These are phyloP conservation scores for Phlogophora meticulosa DNA, from an alignment of 2,888 invertebrate genomes.

Conservation along the genomic window DNA sequence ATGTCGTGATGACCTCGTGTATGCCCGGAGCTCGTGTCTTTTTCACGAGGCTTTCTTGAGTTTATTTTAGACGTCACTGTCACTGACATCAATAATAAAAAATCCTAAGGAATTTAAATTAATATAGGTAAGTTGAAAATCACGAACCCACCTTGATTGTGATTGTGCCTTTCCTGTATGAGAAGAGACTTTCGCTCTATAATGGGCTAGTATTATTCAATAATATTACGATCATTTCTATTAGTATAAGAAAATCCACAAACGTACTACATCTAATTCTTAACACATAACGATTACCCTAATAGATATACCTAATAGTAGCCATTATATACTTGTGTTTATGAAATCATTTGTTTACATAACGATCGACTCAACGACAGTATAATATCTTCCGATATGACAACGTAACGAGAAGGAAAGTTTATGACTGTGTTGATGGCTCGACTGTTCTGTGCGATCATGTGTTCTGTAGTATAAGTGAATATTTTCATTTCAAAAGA, in stretches of 20 bases:
- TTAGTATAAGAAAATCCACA: background rate
- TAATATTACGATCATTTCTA: background rate
- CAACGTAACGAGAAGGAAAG: constrained; percentile 56
- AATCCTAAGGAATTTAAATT: too few relatives aligned
- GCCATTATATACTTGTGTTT: constrained; percentile 23
- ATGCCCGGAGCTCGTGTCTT: too few relatives aligned
- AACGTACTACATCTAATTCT: background rate
- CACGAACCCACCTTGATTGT: too few relatives aligned
- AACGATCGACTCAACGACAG: constrained; percentile 50
- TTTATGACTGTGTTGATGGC: constrained; percentile 38
- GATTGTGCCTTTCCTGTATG: too few relatives aligned
- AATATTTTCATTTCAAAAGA: too few relatives aligned
- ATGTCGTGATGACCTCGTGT: too few relatives aligned
- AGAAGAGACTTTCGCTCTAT: too few relatives aligned
- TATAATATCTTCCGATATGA: constrained; percentile 61
- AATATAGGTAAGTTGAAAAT: too few relatives aligned
- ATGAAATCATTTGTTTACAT: constrained; percentile 50
- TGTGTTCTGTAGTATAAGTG: background rate
- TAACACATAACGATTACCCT: constrained; percentile 1
- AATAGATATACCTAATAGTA: background rate
- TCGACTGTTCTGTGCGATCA: background rate
- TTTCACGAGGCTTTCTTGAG: too few relatives aligned
- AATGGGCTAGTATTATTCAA: too few relatives aligned
- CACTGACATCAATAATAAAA: too few relatives aligned
- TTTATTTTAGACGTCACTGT: too few relatives aligned